A percentile compares a stretch with the other conserved stretches of the same genome.
Conservation (phyloP, 1,140 invertebrate species). For the Drosophila mauritiana region DNA sequence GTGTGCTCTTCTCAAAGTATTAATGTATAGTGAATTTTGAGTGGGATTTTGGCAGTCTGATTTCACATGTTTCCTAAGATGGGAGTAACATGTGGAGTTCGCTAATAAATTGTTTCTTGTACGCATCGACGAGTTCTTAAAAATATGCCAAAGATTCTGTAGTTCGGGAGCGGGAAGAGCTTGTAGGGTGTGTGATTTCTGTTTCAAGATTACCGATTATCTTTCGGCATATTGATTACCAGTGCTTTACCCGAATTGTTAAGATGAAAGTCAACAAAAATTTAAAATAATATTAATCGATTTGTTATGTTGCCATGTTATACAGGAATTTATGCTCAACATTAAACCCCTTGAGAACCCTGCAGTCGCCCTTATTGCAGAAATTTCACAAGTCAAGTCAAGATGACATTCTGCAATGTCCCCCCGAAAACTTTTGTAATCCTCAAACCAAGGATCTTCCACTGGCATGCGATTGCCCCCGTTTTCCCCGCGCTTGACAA, state of each 20-base stretch:
- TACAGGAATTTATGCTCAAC: not conserved
- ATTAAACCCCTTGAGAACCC: no score
- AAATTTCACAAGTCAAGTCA: conserved; percentile 17
- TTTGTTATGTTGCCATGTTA: not conserved
- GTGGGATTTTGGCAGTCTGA: not conserved
- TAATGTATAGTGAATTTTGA: conserved; percentile 38
- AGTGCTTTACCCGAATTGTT: not conserved
- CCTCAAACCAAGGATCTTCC: conserved; percentile 9
- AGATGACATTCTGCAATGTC: conserved; percentile 20
- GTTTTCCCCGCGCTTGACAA: conserved; percentile 34
- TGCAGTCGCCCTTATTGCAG: not conserved
- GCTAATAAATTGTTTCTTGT: conserved; percentile 63
- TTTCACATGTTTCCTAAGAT: conserved; percentile 34
- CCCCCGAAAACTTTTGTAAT: conserved; percentile 25
- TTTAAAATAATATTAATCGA: not conserved
- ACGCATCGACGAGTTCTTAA: conserved; percentile 64
- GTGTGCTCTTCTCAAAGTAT: conserved; percentile 27
- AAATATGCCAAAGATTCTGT: conserved; percentile 20
- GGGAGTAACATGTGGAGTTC: conserved; percentile 32
- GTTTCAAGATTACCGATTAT: conserved; percentile 18
- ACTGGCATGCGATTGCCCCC: conserved; percentile 17
- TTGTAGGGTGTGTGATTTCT: not conserved
- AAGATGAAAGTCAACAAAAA: not conserved
- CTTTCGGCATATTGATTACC: not conserved
- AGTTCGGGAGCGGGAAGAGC: no score